Evolutionary conservation across 2,888 invertebrate species (phyloP).

Genomic region (Penaeus monodon): DNA sequence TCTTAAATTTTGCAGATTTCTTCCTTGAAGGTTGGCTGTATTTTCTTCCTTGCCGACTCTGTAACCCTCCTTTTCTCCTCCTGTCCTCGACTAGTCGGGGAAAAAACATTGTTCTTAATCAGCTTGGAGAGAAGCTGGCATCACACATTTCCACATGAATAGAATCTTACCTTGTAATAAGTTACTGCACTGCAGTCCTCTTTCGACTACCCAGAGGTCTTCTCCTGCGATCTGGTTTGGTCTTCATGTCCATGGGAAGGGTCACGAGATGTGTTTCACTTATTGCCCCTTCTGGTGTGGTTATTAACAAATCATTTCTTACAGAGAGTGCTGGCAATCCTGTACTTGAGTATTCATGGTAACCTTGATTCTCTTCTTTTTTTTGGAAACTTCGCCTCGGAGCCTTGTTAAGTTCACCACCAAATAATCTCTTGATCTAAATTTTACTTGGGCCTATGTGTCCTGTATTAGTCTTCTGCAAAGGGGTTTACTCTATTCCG

Average conservation of each 20-base stretch:
- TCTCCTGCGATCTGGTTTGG: neutral
- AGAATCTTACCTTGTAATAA: constrained; percentile 39
- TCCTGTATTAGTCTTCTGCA: too few species aligned
- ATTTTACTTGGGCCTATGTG: too few species aligned
- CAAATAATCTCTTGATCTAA: too few species aligned
- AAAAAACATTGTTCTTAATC: constrained; percentile 58
- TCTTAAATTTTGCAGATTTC: neutral
- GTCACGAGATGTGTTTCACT: neutral
- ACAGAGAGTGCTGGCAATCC: constrained; percentile 9
- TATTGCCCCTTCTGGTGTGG: neutral
- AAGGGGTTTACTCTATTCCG: too few species aligned
- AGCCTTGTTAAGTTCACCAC: too few species aligned
- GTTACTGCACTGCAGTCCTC: constrained; percentile 18
- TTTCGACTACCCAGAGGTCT: constrained; percentile 12
- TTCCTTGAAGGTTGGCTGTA: constrained; percentile 24
- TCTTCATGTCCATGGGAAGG: neutral
- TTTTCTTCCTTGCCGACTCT: constrained; percentile 1
- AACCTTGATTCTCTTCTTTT: too few species aligned
- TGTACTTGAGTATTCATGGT: neutral
- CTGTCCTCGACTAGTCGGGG: constrained; percentile 46
- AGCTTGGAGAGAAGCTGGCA: constrained; percentile 51
- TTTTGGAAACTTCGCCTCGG: too few species aligned
- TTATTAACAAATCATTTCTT: constrained; percentile 5
- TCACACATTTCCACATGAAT: constrained; percentile 59
- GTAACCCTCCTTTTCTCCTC: constrained; percentile 35